A percentile compares a stretch with the other conserved stretches of the same genome.
phyloP scores from a whole-genome alignment of 92 coral and sea anemone species.

The Epizoanthus scotinus region DNA sequence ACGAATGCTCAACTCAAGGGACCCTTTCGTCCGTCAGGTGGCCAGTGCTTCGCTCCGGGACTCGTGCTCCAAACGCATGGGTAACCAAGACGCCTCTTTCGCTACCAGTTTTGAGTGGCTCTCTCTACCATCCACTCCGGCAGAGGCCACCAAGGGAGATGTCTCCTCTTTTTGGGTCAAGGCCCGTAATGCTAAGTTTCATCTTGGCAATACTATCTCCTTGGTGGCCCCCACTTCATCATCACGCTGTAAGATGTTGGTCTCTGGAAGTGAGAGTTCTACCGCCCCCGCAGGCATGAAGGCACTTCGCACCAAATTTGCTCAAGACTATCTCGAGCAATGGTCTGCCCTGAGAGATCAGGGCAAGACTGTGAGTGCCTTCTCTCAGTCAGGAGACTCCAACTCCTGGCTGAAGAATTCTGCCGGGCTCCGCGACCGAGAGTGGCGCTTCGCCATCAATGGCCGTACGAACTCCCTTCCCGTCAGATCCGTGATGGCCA shows the following conservation, averaged over 20 bases:
- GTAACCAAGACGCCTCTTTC: background rate
- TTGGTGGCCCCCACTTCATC: background rate
- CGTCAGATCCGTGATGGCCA: background rate
- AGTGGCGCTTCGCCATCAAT: constrained; percentile 13
- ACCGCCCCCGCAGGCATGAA: constrained; percentile 12
- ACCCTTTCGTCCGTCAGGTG: background rate
- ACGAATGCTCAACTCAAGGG: background rate
- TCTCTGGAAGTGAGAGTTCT: background rate
- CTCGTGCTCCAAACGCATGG: background rate
- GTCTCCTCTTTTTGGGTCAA: background rate
- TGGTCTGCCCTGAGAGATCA: background rate
- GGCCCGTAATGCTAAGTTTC: background rate
- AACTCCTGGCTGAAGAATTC: constrained; percentile 10
- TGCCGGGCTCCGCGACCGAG: constrained; percentile 24
- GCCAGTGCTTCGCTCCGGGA: background rate
- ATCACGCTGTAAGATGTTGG: background rate
- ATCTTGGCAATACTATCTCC: background rate
- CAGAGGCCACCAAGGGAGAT: background rate
- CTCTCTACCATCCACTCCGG: constrained; percentile 1
- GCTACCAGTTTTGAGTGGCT: background rate
- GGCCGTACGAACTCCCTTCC: background rate
- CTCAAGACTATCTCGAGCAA: background rate
- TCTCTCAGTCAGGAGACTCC: background rate
- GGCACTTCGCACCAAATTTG: background rate
- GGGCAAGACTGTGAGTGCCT: constrained; percentile 4